Evolutionary conservation across 2,113 vertebrate genomes (phyloP), one percentile per base, ranked within the genome.

Genomic region (Daboia siamensis): DNA sequence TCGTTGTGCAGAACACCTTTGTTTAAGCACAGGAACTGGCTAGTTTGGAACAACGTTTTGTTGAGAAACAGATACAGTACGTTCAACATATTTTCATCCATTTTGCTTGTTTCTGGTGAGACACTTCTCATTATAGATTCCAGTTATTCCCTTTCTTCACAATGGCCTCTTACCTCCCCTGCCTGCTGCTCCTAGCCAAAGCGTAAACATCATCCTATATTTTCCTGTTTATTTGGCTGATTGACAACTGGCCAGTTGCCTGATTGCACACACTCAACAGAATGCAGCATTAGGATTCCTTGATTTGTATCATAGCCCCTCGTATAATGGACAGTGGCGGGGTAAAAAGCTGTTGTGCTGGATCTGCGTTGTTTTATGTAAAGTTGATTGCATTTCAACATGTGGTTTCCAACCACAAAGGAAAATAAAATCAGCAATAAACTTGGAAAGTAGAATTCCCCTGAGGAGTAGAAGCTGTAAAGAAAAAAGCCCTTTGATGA

Each of bases 321-420:
- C 29, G 15, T 48, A n/a, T 29, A 11, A 29, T 86, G 59, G 44
- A 3, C 44, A 17, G 0, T 44, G 26, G 48, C 39, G 51, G 59
- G 12, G 1, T 59, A 84, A 88, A 90, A 44, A 74, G 80, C 69
- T 61, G 1, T 15, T 69, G 3, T 23, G 29, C 10, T 15, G 90
- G 1, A 26, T 87, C 6, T 2, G 0, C 61, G 52, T 1, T 55
- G 0, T 10, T 89, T 61, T 17, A 29, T 93, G 87, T 89, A 85
- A 61, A 44, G 24, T 87, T 55, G 46, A 44, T 90, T 59, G 86
- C 84, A 90, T 91, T 93, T 59, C 86, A 80, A 88, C 59, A 39
- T 93, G 39, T 56, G 51, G 54, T 74, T 93, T 59, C n/a, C 26
- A 74, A 87, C 51, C 85, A 89, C 10, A 64, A 46, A n/a, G 0